A percentile compares a stretch with the other conserved stretches of the same genome.
phyloP scores from a whole-genome alignment of 1,140 invertebrate species.

The Ceratina australensis region DNA sequence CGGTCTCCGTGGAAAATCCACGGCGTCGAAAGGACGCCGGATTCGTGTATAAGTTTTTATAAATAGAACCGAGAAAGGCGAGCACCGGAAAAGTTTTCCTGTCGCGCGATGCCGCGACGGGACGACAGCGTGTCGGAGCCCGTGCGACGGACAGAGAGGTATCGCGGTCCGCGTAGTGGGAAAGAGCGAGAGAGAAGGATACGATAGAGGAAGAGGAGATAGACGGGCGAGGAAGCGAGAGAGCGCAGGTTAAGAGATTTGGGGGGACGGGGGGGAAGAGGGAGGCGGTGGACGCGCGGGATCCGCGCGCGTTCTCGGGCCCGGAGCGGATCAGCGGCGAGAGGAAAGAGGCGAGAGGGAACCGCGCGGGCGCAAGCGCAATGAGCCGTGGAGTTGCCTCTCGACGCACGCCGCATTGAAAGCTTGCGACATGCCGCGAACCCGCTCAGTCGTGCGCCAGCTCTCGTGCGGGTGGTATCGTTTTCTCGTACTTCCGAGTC shows the following conservation, averaged over 20 bases:
- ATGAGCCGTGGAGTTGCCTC: slow-evolving; percentile 45
- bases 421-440: slow-evolving; percentile 76
- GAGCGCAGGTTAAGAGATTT: not conserved
- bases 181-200: not conserved
- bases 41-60: slow-evolving; percentile 31
- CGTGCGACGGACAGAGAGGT: slow-evolving; percentile 16
- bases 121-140: slow-evolving; percentile 17
- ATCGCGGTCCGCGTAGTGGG: not conserved
- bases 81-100: slow-evolving; percentile 64
- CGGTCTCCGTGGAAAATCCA: slow-evolving; percentile 39
- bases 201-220: slow-evolving; percentile 8
- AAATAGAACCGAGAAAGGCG: slow-evolving; percentile 58
- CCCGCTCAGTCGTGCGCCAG: slow-evolving; percentile 77
- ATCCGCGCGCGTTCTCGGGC: slow-evolving; percentile 23
- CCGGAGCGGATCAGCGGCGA: slow-evolving; percentile 37
- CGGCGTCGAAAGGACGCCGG: not conserved
- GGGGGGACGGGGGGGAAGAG: not conserved
- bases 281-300: slow-evolving; percentile 25
- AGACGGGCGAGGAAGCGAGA: slow-evolving; percentile 6
- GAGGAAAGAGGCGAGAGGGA: slow-evolving; percentile 38
- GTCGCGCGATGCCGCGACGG: slow-evolving; percentile 46
- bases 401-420: slow-evolving; percentile 73
- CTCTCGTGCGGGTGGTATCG: slow-evolving; percentile 68
- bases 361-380: slow-evolving; percentile 57
- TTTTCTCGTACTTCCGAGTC: slow-evolving; percentile 12